phyloP scores from a whole-genome alignment of 2,888 invertebrate species.

The Dicyrtomina minuta region DNA sequence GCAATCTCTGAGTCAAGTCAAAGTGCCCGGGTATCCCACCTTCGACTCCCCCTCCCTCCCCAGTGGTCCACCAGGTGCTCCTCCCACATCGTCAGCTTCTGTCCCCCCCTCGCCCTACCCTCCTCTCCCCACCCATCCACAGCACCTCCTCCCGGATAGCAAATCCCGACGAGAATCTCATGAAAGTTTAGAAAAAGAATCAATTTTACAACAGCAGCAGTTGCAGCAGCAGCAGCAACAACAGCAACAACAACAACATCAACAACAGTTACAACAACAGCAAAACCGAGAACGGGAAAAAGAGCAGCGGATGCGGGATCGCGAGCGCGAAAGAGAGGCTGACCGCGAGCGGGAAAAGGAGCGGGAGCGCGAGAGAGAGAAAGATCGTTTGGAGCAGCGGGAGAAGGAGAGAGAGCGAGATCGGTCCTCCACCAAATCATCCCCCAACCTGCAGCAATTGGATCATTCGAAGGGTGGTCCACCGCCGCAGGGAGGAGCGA shows the following conservation, averaged over 20 bases:
- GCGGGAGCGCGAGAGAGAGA: conserved; percentile 21
- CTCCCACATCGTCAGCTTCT: conserved; percentile 36
- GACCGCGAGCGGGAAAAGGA: conserved; percentile 29
- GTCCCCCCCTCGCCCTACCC: conserved; percentile 46
- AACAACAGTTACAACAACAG: conserved; percentile 2
- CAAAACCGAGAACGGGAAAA: too few species aligned
- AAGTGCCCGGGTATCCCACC: too few species aligned
- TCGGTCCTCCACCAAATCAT: conserved; percentile 20
- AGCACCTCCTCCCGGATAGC: conserved; percentile 3
- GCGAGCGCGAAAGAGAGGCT: conserved; percentile 41
- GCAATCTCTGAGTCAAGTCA: too few species aligned
- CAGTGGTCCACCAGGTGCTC: conserved; percentile 18
- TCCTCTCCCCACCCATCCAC: too few species aligned
- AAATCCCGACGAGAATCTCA: conserved; percentile 17
- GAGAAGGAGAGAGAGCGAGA: conserved; percentile 15
- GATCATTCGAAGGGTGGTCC: conserved; percentile 12
- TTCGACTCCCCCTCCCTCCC: conserved; percentile 32
- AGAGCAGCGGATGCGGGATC: conserved; percentile 32
- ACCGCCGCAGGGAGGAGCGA: conserved; percentile 14
- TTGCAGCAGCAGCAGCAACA: not conserved
- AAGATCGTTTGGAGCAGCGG: conserved; percentile 20
- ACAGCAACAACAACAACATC: conserved; percentile 6
- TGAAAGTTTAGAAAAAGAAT: conserved; percentile 23
- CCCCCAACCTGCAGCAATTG: conserved; percentile 13
- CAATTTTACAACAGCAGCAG: not conserved